These are phyloP conservation scores for Mobula hypostoma DNA, from an alignment of 2,113 vertebrate species.

Conservation along the genomic window DNA sequence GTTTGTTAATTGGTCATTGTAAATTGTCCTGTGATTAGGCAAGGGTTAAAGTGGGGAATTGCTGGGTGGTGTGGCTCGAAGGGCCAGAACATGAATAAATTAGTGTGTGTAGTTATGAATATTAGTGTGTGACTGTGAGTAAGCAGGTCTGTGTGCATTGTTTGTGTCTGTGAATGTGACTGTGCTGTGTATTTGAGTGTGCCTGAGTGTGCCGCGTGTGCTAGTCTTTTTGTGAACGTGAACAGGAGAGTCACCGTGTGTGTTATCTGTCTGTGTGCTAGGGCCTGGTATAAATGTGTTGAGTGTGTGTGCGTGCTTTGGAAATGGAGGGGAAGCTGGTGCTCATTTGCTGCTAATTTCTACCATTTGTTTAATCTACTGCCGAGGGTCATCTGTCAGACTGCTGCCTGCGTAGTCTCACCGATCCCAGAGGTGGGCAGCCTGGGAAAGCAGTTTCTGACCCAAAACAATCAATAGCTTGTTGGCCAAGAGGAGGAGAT, in stretches of 20 bases:
- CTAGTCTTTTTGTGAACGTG: neutral
- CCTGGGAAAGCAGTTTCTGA: conserved; percentile 46
- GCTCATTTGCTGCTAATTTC: conserved; percentile 46
- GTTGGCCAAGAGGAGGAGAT: conserved; percentile 46
- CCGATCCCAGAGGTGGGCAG: conserved; percentile 44
- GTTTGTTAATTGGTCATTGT: no score
- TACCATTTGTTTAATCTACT: conserved; percentile 56
- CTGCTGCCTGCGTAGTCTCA: conserved; percentile 37
- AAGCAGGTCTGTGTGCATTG: neutral
- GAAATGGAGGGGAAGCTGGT: conserved; percentile 41
- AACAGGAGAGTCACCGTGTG: neutral
- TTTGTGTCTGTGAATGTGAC: no score
- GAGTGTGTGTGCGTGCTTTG: neutral
- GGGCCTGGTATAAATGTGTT: neutral
- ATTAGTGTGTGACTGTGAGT: neutral
- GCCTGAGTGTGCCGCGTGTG: no score
- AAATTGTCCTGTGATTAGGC: no score
- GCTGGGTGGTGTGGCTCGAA: no score
- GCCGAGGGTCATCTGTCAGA: conserved; percentile 51
- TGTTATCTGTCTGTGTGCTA: neutral
- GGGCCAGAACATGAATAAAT: no score
- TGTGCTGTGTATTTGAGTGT: neutral
- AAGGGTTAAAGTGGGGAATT: no score
- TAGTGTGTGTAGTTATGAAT: neutral
- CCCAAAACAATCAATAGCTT: conserved; percentile 43